Evolutionary conservation across 2,797 vertebrate species (phyloP), one percentile per base, ranked within the genome.

Genomic region (Sebastes steindachneri): DNA sequence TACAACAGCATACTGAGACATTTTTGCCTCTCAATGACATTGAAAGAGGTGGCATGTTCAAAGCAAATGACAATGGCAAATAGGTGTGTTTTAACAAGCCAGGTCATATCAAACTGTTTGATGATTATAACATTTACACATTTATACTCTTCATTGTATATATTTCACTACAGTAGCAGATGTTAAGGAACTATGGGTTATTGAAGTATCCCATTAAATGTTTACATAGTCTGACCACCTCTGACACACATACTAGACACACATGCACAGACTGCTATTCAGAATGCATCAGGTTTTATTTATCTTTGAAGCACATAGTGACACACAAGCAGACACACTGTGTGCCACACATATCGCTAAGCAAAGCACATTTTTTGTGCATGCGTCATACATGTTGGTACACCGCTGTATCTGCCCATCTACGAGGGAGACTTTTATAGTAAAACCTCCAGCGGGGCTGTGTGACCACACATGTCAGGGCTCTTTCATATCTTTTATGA

Each of bases 401-500:
- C 11, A 48, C 31, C 15, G 37, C 45, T 25, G 31, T 69, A 58
- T 78, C 64, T 59, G 21, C 23, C 45, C 19, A 7, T 79, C 10
- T 75, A 68, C 4, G 23, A 75, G 80, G 17, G 31, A 53, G 65
- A 45, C 66, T 37, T 72, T 73, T 60, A 67, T 35, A 70, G 17
- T 57, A 45, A 72, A 51, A 65, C 59, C 33, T 33, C 4, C 4
- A 62, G 21, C 71, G 25, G 41, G 41, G 70, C 57, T 41, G 45
- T 72, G 65, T 65, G 55, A 77, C 69, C 68, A 77, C 81, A 59
- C 65, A 68, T 77, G 82, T 72, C 64, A 76, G 76, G 65, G 10
- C 71, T 53, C 59, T 73, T 81, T 77, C 54, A 75, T 71, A 72
- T 82, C 69, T 82, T 63, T 78, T n/a, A 75, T 29, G 68, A 79